Base-by-base conservation (phyloP, 2,113 vertebrate genomes). In the Anseranas semipalmata region DNA sequence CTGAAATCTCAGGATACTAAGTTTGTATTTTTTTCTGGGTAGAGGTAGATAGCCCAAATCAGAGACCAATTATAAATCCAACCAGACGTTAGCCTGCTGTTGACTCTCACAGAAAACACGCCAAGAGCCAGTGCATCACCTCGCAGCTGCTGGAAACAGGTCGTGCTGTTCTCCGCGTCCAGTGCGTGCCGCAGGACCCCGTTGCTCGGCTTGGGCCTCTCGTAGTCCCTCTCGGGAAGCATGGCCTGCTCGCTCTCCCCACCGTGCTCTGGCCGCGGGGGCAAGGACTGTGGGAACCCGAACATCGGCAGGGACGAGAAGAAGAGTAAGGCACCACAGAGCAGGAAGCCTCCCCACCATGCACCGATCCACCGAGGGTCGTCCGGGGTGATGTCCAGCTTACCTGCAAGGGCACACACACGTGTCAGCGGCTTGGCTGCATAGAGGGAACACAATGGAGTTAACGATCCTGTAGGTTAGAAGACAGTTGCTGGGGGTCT, bases 311-410 rank as follows among this genome's bases (percentile, higher is more conserved):
- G 97, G 62, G 99, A 98, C 0, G 99, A 99, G 98, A 99, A 99
- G 97, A 99, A 99, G 93, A 99, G 99, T 98, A 99, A 99, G 98
- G 98, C 99, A 98, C 99, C 99, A 14, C 99, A 99, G 92, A 99
- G 98, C 94, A 99, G 99, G 97, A 99, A 99, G 96, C 99, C 99
- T 4, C 98, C 99, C 99, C 99, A 99, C 99, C 99, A 99, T 28
- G 99, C 99, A 74, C 99, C 99, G 6, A 99, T 99, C 99, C 99
- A 99, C 60, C 99, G 98, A 4, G 99, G 99, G 98, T 99, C 99
- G 0, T 99, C 99, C 0, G 99, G 99, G 22, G 99, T 99, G 95
- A 99, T 99, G 97, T 98, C 98, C 98, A 99, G 98, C 79, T 97
- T 98, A 93, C 97, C 99, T 99, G 98, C 0, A 45, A 60, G 28